Conservation (phyloP, 2,797 vertebrate genomes). For the Myotis myotis region DNA sequence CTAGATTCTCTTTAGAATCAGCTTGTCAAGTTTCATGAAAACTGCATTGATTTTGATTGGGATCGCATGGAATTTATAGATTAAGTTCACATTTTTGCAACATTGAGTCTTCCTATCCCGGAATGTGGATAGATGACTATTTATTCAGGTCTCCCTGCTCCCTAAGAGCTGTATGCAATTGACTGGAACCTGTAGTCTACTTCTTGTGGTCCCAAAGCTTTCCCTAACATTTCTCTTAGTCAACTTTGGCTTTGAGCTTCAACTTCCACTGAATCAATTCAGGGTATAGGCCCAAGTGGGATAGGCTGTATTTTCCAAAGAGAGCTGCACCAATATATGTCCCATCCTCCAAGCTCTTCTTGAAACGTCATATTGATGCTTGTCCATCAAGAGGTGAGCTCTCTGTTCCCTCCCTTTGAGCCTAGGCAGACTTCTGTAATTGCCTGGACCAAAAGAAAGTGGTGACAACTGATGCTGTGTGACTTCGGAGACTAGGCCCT, state of each 20-base stretch:
- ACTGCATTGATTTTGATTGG: neutral
- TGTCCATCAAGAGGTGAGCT: neutral
- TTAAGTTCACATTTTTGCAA: neutral
- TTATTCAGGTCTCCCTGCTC: neutral
- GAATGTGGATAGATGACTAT: neutral
- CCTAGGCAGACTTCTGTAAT: neutral
- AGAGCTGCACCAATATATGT: neutral
- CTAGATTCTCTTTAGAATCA: neutral
- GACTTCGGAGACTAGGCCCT: neutral
- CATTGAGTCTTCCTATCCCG: neutral
- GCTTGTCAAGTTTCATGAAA: neutral
- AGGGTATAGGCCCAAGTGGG: neutral
- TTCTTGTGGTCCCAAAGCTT: neutral
- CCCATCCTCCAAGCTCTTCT: neutral
- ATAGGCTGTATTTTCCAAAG: neutral
- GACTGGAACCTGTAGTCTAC: neutral
- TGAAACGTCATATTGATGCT: neutral
- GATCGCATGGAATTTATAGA: neutral
- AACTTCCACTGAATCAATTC: neutral
- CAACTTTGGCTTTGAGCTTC: neutral
- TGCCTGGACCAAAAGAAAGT: neutral
- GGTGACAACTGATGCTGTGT: neutral
- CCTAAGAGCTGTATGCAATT: neutral
- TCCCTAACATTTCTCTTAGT: neutral
- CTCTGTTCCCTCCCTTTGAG: neutral